Evolutionary conservation across 2,888 invertebrate genomes (phyloP).

Genomic region (Hermaeophaga mercurialis): DNA sequence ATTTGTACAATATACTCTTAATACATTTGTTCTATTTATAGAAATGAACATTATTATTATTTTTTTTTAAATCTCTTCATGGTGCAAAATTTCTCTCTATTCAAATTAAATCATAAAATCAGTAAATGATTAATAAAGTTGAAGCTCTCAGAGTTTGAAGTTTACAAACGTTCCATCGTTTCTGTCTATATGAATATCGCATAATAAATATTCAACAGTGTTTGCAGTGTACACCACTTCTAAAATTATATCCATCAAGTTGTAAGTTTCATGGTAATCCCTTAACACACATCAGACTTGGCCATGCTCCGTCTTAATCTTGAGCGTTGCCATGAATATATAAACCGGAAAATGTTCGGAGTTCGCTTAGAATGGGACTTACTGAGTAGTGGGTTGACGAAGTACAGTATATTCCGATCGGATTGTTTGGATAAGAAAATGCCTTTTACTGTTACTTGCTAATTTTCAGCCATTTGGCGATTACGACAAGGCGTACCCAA

Average conservation of each 20-base stretch:
- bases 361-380: conserved; percentile 37
- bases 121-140: conserved; percentile 13
- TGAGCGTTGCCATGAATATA: conserved; percentile 55
- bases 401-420: conserved; percentile 35
- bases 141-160: not conserved
- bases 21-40: no score
- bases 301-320: conserved; percentile 54
- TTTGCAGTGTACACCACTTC: conserved; percentile 48
- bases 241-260: conserved; percentile 51
- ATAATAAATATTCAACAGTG: conserved; percentile 51
- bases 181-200: conserved; percentile 38
- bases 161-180: conserved; percentile 19
- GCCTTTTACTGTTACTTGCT: conserved; percentile 46
- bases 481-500: conserved; percentile 33
- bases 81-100: not conserved
- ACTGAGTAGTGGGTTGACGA: conserved; percentile 25
- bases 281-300: conserved; percentile 51
- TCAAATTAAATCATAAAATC: conserved; percentile 13
- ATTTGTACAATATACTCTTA: no score
- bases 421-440: conserved; percentile 44
- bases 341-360: conserved; percentile 49
- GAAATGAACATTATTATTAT: no score
- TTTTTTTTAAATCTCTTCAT: no score
- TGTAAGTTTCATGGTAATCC: conserved; percentile 48
- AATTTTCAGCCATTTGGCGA: conserved; percentile 49